Base-by-base conservation (phyloP, 1,140 invertebrate species). In the Maniola jurtina region DNA sequence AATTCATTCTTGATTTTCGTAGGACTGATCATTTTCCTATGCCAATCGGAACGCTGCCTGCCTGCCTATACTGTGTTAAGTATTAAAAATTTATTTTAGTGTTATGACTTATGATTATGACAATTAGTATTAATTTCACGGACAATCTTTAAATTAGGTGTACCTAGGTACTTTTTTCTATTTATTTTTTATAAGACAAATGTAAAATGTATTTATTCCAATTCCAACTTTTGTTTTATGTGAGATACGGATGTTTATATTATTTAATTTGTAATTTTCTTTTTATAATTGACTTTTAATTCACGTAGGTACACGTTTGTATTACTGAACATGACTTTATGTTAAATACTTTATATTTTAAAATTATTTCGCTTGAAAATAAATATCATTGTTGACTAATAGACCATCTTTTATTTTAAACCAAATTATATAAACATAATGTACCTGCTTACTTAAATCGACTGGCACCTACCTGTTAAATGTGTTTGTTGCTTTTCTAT, bases 341-440 rank as follows among this genome's bases (percentile, higher is more conserved):
- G 75, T 80, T 81, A 80, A 68, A 78, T 72, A 85, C 72, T 83
- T 76, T 77, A 78, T 71, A 76, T 80, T 75, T 69, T 45, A 61
- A 61, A 61, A 64, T 35, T 69, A 55, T 55, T 76, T 81, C 81
- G 78, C 80, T 84, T 84, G 70, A 77, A 86, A 89, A 90, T 90
- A 90, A 90, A 89, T 89, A 88, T 87, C 70, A 87, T 85, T 88
- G 86, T 89, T 89, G 82, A 87, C 79, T 72, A 88, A 64, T 69
- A 63, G 34, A 68, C 69, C 60, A 61, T 64, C 64, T 68, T 68
- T 72, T 67, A 57, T 54, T 55, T 55, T 15, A 8, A 25, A 6
- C 38, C 45, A 6, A 47, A 47, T 6, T 47, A 47, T 13, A 11
- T 42, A 8, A 11, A 9, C 6, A 11, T 8, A 42, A 42, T 6